phyloP scores from a whole-genome alignment of 2,797 vertebrate species.

The Typhlichthys subterraneus region DNA sequence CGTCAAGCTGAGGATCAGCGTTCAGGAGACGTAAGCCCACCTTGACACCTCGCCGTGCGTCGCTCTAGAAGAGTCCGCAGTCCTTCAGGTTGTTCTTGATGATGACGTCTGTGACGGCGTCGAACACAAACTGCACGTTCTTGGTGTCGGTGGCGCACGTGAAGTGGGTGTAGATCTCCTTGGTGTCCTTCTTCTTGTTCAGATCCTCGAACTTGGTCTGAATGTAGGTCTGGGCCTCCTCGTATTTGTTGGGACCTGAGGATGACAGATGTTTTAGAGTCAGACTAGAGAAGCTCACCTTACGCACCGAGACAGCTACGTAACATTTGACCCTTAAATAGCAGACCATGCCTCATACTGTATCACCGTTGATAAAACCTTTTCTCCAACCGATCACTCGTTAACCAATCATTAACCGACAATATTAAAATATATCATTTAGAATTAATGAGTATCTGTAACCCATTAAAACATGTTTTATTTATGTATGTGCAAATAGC shows the following conservation, averaged over 20 bases:
- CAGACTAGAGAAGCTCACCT: background rate
- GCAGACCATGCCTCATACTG: no score
- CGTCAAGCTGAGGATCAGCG: no score
- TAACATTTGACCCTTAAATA: no score
- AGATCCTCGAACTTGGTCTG: conserved; percentile 98
- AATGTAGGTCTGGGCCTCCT: conserved; percentile 97
- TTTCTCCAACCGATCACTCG: no score
- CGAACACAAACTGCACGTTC: conserved; percentile 99
- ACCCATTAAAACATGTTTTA: no score
- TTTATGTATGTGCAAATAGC: no score
- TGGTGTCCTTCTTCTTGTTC: conserved; percentile 98
- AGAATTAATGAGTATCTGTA: no score
- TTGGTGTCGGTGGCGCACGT: conserved; percentile 99
- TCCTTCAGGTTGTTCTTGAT: conserved; percentile 99
- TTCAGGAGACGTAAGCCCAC: conserved; percentile 31
- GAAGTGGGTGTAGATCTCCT: conserved; percentile 99
- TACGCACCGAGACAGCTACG: no score
- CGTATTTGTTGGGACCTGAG: conserved; percentile 95
- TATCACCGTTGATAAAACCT: no score
- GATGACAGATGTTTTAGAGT: conserved; percentile 3
- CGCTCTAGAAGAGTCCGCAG: conserved; percentile 93
- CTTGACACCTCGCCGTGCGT: conserved; percentile 43
- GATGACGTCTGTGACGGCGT: conserved; percentile 98
- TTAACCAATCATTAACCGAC: no score
- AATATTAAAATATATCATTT: no score